Conservation (phyloP, 2,888 invertebrate species). For the Eristalis intricaria region DNA sequence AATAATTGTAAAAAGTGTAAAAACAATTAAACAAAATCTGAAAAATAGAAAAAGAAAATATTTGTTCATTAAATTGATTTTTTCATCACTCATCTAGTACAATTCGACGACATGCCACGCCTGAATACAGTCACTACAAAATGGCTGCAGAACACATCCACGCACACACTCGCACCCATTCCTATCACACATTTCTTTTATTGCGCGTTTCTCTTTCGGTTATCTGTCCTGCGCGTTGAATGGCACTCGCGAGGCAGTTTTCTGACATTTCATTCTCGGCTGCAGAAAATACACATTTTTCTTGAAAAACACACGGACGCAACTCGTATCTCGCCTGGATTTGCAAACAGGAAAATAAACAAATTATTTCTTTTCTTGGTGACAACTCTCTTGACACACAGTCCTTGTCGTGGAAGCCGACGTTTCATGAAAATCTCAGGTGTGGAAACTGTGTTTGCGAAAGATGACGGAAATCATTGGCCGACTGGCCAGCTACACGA, state of each 20-base stretch:
- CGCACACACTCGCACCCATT: too few relatives aligned
- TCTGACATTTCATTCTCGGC: constrained; percentile 49
- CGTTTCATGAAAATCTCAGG: not conserved
- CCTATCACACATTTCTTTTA: not conserved
- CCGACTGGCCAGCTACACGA: constrained; percentile 48
- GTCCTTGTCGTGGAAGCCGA: not conserved
- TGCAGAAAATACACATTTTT: constrained; percentile 10
- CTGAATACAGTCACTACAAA: constrained; percentile 61
- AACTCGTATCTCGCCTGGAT: not conserved
- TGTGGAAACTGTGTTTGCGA: not conserved
- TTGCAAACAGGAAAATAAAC: not conserved
- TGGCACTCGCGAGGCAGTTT: not conserved
- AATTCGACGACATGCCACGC: constrained; percentile 4
- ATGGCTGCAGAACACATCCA: constrained; percentile 13
- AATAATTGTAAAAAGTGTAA: constrained; percentile 95
- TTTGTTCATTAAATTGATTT: not conserved
- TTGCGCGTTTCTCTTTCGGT: not conserved
- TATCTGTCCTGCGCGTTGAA: constrained; percentile 51
- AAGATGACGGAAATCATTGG: constrained; percentile 60
- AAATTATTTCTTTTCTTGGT: not conserved
- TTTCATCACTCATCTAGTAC: constrained; percentile 33
- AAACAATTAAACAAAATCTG: constrained; percentile 96
- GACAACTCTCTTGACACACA: not conserved
- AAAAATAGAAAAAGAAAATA: constrained; percentile 74
- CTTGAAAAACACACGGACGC: not conserved